Evolutionary conservation across 1,140 invertebrate genomes (phyloP), one percentile per base, ranked within the genome.

Genomic region (Notospermus geniculatus): DNA sequence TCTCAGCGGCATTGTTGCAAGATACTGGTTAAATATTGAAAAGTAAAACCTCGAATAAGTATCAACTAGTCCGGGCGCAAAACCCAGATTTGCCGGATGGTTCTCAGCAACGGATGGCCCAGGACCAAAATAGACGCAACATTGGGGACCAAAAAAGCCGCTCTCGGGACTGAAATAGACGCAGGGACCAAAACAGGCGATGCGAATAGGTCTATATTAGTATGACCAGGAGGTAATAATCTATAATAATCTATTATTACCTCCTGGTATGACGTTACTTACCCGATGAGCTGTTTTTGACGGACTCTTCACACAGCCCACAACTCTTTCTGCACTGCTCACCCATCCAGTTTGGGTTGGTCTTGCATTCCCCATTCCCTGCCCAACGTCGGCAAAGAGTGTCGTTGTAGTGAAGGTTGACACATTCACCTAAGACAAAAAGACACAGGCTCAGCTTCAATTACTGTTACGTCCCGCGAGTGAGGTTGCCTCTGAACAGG

Each of bases 331-430:
- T 60, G 36, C 60, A 66, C 13, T 63, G 27, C 27, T 60, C 32
- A 15, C 39, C 28, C 66, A 66, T 66, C 66, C 64, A 68, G 1
- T 58, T 45, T 4, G 64, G 64, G 28, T 65, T 66, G 45, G 55
- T 15, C 13, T 39, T 30, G 55, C 66, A 68, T 25, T 66, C 66
- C 0, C 71, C 74, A 7, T 64, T 60, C 11, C 39, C 15, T 2
- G 73, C 68, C 73, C 69, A 71, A 5, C 32, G 36, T 0, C 64
- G 50, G 50, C 73, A 75, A 17, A 68, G 46, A 13, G 27, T 55
- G 52, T 67, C 64, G 25, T 62, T 54, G 23, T 70, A 28, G 13
- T 41, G 27, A 19, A 57, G 19, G n/a, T n/a, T 19, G 9, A 9
- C 23, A 25, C 39, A 27, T 9, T 58, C n/a, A 19, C 58, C 23